Base-by-base conservation (phyloP, 2,888 invertebrate species). In the Noctua janthina region DNA sequence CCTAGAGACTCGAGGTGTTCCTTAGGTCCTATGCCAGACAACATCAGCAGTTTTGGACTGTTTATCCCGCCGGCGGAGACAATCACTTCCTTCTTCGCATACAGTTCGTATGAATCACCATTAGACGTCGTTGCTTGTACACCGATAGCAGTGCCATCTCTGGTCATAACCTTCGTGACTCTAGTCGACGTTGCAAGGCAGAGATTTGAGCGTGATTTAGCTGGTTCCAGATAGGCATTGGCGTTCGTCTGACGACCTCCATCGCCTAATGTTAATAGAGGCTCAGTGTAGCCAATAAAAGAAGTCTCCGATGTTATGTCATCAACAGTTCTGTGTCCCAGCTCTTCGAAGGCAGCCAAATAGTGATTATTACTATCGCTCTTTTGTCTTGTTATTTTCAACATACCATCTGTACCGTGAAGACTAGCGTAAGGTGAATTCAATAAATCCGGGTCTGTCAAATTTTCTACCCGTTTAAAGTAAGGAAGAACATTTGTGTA, bases 1-100 rank as follows among this genome's bases (percentile, higher is more conserved):
- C 84, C 84, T 0, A 90, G 70, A 1, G 85, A 76, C 4, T 81
- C 62, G 11, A 94, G 83, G 11, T 90, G 87, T 15, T 87, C 78
- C 10, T 79, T 78, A 8, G 91, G 91, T 10, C 76, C 76, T n/a
- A 75, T 62, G 6, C 59, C 59, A 10, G 62, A 76, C 49, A 76
- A 76, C 92, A 92, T 91, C 1, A 94, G 82, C 0, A 94, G 70
- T 69, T 92, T 89, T 0, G 94, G 91, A 8, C 91, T 87, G n/a
- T 88, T 91, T 6, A 94, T 75, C 0, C 90, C 90, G 11, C 93
- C 93, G 2, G 92, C 91, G 0, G 91, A 83, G 7, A 93, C 23
- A n/a, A 94, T 90, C 0, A 94, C 90, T 75, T 93, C 92, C 29
- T 84, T 90, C 0, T 81, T 87, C 0, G 92, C 90, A 62, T 81